phyloP scores from a whole-genome alignment of 2,888 invertebrate genomes.

The Dynastes grantii region DNA sequence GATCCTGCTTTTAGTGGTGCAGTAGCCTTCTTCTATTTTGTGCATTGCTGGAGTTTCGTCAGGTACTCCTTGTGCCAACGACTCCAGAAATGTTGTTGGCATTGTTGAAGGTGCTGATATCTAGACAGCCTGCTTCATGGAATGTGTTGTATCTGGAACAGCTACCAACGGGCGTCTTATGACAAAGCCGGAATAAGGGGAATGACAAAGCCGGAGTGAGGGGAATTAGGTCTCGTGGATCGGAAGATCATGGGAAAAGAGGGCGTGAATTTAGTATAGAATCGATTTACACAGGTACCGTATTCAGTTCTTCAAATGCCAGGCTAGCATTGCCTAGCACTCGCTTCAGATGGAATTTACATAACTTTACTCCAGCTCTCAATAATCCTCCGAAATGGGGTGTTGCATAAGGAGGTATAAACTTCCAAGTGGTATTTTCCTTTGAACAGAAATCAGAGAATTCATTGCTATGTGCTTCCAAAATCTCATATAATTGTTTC shows the following conservation, averaged over 20 bases:
- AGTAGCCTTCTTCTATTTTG: constrained; percentile 49
- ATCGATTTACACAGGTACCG: not conserved
- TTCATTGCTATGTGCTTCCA: not conserved
- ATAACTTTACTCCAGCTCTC: not conserved
- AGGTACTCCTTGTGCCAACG: constrained; percentile 53
- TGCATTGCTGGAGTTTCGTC: constrained; percentile 50
- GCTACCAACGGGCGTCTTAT: not conserved
- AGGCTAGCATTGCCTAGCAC: not conserved
- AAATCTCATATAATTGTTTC: not conserved
- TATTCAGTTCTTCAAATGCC: not conserved
- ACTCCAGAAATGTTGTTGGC: constrained; percentile 51
- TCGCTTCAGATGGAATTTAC: not conserved
- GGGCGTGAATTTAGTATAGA: constrained; percentile 4
- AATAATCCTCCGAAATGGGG: not conserved
- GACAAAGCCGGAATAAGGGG: not conserved
- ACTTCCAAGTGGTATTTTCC: not conserved
- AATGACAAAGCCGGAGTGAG: not conserved
- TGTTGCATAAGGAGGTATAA: not conserved
- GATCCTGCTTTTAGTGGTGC: constrained; percentile 34
- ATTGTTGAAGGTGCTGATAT: constrained; percentile 42
- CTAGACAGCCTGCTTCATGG: not conserved
- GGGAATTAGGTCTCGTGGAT: not conserved
- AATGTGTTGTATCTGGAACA: not conserved
- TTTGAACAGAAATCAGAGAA: not conserved
- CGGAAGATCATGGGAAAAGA: not conserved